Percentiles rank a stretch among this genome's conserved stretches.
Conservation (phyloP, 2,888 invertebrate species). For the Fragum whitleyi region DNA sequence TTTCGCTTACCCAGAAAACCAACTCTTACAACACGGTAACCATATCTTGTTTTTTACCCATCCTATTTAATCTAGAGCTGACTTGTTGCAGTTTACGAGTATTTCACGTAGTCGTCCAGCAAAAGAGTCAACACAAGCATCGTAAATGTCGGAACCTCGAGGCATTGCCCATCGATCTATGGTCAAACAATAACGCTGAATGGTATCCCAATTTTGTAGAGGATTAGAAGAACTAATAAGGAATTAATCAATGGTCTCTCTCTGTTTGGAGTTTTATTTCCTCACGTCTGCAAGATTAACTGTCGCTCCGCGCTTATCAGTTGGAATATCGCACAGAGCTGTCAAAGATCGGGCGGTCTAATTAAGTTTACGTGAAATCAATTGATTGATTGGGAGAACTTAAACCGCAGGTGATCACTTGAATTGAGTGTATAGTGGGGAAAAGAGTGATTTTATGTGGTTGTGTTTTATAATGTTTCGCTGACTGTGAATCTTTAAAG, state of each 20-base stretch:
- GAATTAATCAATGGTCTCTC: neutral
- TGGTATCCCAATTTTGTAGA: slow-evolving; percentile 9
- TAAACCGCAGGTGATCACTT: neutral
- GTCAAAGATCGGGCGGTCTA: slow-evolving; percentile 20
- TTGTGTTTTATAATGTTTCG: too few species aligned
- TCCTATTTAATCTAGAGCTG: too few species aligned
- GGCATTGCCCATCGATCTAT: neutral
- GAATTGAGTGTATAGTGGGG: neutral
- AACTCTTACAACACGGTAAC: too few species aligned
- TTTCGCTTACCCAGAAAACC: too few species aligned
- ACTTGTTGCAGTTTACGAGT: too few species aligned
- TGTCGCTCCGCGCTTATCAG: slow-evolving; percentile 1
- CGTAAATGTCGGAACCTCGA: neutral
- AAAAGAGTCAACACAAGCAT: neutral
- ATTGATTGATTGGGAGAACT: slow-evolving; percentile 12
- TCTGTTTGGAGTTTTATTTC: slow-evolving; percentile 7
- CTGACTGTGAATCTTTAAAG: too few species aligned
- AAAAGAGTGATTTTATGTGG: too few species aligned
- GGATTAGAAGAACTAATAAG: neutral
- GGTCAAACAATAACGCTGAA: neutral
- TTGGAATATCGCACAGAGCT: neutral
- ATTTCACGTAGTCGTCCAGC: too few species aligned
- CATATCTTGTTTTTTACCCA: too few species aligned
- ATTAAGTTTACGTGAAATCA: slow-evolving; percentile 25
- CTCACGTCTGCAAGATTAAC: slow-evolving; percentile 13